phyloP scores from a whole-genome alignment of 1,140 invertebrate genomes.

The Agraylea sexmaculata region DNA sequence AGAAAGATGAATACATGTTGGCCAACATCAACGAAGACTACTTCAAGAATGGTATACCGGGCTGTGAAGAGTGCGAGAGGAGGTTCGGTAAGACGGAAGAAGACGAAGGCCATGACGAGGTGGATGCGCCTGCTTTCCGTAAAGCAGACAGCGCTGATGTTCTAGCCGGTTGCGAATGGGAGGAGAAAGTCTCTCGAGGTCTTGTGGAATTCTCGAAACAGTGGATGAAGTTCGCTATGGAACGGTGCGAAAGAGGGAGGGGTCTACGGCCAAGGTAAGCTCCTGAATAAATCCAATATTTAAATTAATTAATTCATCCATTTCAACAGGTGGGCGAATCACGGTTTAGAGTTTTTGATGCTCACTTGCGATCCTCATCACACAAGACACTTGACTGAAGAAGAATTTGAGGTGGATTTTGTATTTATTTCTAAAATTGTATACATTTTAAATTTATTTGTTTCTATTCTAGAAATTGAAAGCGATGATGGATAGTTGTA shows the following conservation, averaged over 20 bases:
- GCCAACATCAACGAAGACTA: no score
- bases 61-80: slow-evolving; percentile 16
- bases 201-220: slow-evolving; percentile 66
- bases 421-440: slow-evolving; percentile 24
- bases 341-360: slow-evolving; percentile 76
- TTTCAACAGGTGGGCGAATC: slow-evolving; percentile 63
- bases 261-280: slow-evolving; percentile 59
- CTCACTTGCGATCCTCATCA: slow-evolving; percentile 70
- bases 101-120: neutral
- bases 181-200: slow-evolving; percentile 28
- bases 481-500: slow-evolving; percentile 57
- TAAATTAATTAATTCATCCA: neutral
- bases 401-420: slow-evolving; percentile 56
- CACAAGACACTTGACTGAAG: slow-evolving; percentile 58
- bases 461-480: slow-evolving; percentile 45
- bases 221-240: slow-evolving; percentile 80
- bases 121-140: no score
- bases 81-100: neutral
- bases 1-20: no score
- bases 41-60: slow-evolving; percentile 17
- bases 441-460: slow-evolving; percentile 22
- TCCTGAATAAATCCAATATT: slow-evolving; percentile 1
- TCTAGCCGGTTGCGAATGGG: slow-evolving; percentile 15
- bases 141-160: slow-evolving; percentile 21
- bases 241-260: slow-evolving; percentile 69